Base-by-base conservation (phyloP, 2,888 invertebrate genomes). In the Esperia sulphurella region DNA sequence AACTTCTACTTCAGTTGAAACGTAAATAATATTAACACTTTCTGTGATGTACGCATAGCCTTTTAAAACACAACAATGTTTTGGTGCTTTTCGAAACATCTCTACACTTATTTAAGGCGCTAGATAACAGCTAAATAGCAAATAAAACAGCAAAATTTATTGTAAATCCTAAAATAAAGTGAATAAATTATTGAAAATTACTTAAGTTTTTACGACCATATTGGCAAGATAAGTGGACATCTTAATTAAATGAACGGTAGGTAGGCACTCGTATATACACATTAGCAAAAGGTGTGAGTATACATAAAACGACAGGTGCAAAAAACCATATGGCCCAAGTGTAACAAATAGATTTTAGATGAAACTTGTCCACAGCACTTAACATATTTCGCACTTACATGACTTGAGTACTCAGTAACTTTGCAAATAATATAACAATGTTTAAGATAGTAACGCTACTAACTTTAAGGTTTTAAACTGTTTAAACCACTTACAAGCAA, bases 401-500 rank as follows among this genome's bases (percentile, higher is more conserved):
- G 31, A 39, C 47, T 48, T 31, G 43, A 39, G n/a, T 40, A 40
- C 40, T 43, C 31, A 13, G 13, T 14, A 21, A 5, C 4, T 40
- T 12, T 31, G 8, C 40, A 29, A 28, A 41, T 45, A 42, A 33
- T 42, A 50, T 50, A 39, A 47, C 45, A 43, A 50, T 52, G 39
- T 52, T 45, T 47, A 51, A 45, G 49, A 50, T 49, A 41, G n/a
- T 30, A 29, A 0, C 9, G 28, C 41, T 45, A 54, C 47, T 5
- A 3, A 21, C 21, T 21, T 21, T 21, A 21, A 21, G n/a, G 21
- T 21, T 3, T 9, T 13, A 39, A 41, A 43, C 35, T 50, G 46
- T 40, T 51, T 53, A 43, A 46, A 49, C 37, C 53, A 49, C 49
- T 54, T 46, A 62, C 41, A 46, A 38, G 43, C 47, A 50, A 64